Base-by-base conservation (phyloP, 2,888 invertebrate genomes). In the Philopedon plagiatum region DNA sequence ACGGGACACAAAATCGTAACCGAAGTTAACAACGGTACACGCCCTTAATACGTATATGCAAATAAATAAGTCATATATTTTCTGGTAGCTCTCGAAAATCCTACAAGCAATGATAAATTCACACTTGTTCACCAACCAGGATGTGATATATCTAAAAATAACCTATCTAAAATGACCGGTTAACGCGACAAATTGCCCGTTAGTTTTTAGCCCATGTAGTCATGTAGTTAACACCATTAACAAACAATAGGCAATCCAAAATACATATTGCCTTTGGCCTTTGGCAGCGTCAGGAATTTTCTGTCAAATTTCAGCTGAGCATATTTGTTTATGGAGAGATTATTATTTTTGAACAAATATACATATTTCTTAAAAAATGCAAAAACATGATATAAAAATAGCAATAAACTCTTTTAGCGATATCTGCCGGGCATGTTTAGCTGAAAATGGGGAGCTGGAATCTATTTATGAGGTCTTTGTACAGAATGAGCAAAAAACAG, bases 391-490 rank as follows among this genome's bases (percentile, higher is more conserved):
- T 26, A 54, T 44, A 8, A 61, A 60, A 15, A 71, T 71, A 29
- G 26, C 73, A 13, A 26, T 73, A 18, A 46, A 19, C 9, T 26
- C 65, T 19, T 69, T 73, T 44, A 41, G 51, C 34, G 57, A 19
- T 18, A 66, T 74, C 19, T 74, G 74, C 57, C 26, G 74, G 13
- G 66, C 61, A 8, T 74, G 74, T 67, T 67, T 74, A 51, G 15
- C 13, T 4, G 57, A 70, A 34, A 69, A 56, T 34, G 51, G 15
- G 5, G 66, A 74, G 4, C 18, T 74, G 19, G 9, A 71, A 51
- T 56, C 51, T 9, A 58, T 74, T 39, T 66, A 71, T 26, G 71
- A 44, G 54, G 62, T 74, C 29, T 18, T 9, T 39, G 57, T 74
- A 23, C 62, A 70, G 32, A 63, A 62, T 23, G 63, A 68, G 3